Conservation (phyloP, 2,888 invertebrate genomes). For the Stenodema calcarata region DNA sequence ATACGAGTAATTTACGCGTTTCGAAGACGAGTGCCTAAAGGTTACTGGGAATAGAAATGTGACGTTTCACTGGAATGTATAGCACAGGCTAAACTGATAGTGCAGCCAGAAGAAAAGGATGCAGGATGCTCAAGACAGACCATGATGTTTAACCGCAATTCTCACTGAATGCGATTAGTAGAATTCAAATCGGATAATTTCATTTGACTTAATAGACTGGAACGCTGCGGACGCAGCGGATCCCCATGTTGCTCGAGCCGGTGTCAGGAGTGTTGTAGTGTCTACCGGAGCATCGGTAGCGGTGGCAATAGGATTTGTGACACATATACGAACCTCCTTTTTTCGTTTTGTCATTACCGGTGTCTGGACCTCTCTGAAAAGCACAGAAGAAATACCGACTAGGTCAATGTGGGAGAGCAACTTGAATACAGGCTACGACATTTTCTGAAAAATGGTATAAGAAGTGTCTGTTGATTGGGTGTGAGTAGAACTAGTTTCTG, state of each 20-base stretch:
- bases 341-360: conserved; percentile 79
- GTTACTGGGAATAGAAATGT: too few relatives aligned
- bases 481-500: too few relatives aligned
- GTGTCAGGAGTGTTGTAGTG: conserved; percentile 94
- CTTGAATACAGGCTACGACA: too few relatives aligned
- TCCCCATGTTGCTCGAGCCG: conserved; percentile 91
- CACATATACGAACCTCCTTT: conserved; percentile 97
- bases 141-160: not conserved
- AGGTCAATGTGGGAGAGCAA: not conserved
- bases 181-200: not conserved
- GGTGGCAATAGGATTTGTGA: conserved; percentile 86
- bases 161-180: not conserved
- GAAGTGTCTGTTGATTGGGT: too few relatives aligned
- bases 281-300: conserved; percentile 92
- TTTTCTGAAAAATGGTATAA: too few relatives aligned
- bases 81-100: too few relatives aligned
- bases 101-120: too few relatives aligned
- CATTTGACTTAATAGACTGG: not conserved
- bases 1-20: too few relatives aligned
- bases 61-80: too few relatives aligned
- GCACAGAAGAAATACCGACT: not conserved
- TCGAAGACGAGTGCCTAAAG: too few relatives aligned
- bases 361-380: conserved; percentile 61
- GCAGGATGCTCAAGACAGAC: not conserved
- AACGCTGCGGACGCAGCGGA: conserved; percentile 75